Evolutionary conservation across 2,888 invertebrate species (phyloP), one percentile per base, ranked within the genome.

Genomic region (Trypoxylon attenuatum): DNA sequence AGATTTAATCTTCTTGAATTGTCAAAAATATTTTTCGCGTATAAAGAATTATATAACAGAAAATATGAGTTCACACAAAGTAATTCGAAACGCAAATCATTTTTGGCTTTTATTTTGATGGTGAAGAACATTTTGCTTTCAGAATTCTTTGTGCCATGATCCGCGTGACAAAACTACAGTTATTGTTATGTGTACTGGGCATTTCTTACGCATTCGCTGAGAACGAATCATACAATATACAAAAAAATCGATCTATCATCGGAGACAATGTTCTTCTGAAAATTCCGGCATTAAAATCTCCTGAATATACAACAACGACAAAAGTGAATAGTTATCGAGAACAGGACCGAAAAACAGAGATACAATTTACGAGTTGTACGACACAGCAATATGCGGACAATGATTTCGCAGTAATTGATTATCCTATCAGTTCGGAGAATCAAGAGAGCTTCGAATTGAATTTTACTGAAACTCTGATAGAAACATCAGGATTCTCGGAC

Each of bases 161-260:
- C 45, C 62, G 62, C n/a, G 71, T 71, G 23, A 79, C 72, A 66
- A 56, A 61, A 47, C 58, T 79, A 38, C 72, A 60, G 29, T 46
- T 69, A 3, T 38, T 81, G n/a, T 59, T 81, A 6, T 70, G 54
- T 59, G 50, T 64, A 13, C 45, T 80, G 16, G 68, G 65, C 27
- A 61, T 77, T 19, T 63, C 70, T 8, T 71, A 60, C 21, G 69
- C 70, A 5, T 62, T 75, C 19, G 72, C 73, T n/a, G 62, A 73
- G 19, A 64, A 59, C 4, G 58, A 60, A 49, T 52, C 65, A 3
- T 45, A 54, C 10, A 21, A 41, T 10, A 18, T 3, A 15, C 16
- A 10, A 27, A n/a, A n/a, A n/a, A n/a, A n/a, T n/a, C n/a, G n/a
- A n/a, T n/a, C n/a, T n/a, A n/a, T 18, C 8, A 43, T 21, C 38